phyloP scores from a whole-genome alignment of 2,888 invertebrate genomes.

The Chironomus tentans region DNA sequence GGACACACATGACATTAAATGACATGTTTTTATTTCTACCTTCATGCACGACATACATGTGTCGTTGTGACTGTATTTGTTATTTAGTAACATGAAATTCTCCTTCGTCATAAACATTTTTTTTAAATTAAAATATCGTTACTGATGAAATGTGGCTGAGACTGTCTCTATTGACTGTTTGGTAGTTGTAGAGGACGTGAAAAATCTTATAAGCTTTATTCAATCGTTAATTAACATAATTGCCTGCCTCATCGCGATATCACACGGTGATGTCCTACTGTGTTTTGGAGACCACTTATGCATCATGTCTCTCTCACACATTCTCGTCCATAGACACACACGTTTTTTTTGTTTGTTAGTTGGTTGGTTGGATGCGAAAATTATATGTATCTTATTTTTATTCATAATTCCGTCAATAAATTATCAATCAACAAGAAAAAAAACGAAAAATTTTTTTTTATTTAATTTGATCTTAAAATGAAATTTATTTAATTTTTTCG shows the following conservation, averaged over 20 bases:
- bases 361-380: background rate
- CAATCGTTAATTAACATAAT: slow-evolving; percentile 25
- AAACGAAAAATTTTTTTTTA: background rate
- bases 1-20: background rate
- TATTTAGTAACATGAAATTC: no score
- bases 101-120: background rate
- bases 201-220: background rate
- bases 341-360: background rate
- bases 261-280: background rate
- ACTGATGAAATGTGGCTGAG: background rate
- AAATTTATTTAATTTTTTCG: background rate
- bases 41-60: background rate
- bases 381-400: background rate
- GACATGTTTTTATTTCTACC: no score
- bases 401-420: slow-evolving; percentile 5
- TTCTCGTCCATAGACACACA: background rate
- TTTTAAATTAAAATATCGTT: background rate
- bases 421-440: slow-evolving; percentile 15
- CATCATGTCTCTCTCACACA: background rate
- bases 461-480: background rate
- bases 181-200: slow-evolving; percentile 5
- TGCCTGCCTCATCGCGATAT: slow-evolving; percentile 14
- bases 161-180: background rate
- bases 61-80: background rate
- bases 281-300: background rate